Evolutionary conservation across 2,797 vertebrate genomes (phyloP), one percentile per base, ranked within the genome.

Genomic region (Pampus argenteus): DNA sequence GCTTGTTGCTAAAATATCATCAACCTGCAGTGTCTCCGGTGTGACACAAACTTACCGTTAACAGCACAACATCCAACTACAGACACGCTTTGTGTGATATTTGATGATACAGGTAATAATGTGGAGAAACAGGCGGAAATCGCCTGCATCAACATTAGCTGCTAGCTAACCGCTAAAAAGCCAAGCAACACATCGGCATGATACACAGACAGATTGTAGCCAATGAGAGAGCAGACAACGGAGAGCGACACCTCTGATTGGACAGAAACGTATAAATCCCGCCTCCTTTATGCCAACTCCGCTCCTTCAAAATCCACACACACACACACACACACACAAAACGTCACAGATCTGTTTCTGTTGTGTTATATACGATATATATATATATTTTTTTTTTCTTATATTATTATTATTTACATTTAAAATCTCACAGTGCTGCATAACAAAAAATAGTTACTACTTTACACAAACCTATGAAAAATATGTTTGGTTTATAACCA

Each of bases 11-110:
- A 69, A 83, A 79, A 78, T 31, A 82, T 63, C 40, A 78, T 45
- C 57, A 48, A 14, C 36, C 61, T 22, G 10, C 28, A 9, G 9
- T 9, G 17, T 17, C 49, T 18, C 47, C 14, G 14, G 1, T 15
- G 29, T 18, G 34, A 58, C 44, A 28, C n/a, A 25, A 56, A 85
- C 91, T 86, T 85, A 93, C 92, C 88, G 58, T 72, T 6, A 62
- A 44, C 48, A 58, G 64, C 23, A 23, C 54, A 60, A 60, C 11
- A 50, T 6, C 22, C 58, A 31, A 48, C 31, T 48, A 52, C 6
- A 54, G 42, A 13, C 7, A 11, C 7, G n/a, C 4, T 65, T n/a
- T 25, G 26, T 25, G 38, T 18, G 36, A 36, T 81, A 67, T 60
- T 23, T 68, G 3, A 62, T 4, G 28, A 45, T 66, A 44, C 23